phyloP scores from a whole-genome alignment of 2,888 invertebrate genomes.

The Malthinus seriepunctatus region DNA sequence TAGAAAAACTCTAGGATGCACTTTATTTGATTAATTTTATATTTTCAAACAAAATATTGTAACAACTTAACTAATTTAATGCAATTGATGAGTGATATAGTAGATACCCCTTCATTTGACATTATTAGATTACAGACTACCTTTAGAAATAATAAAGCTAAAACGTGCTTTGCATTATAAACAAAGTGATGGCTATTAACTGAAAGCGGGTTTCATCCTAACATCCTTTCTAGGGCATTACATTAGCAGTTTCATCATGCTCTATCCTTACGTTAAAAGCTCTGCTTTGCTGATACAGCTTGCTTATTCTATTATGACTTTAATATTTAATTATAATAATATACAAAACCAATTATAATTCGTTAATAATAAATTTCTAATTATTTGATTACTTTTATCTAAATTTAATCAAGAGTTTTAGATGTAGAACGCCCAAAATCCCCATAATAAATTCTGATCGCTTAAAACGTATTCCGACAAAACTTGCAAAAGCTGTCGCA shows the following conservation, averaged over 20 bases:
- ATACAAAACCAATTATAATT: too few species aligned
- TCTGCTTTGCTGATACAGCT: conserved; percentile 22
- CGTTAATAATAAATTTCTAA: too few species aligned
- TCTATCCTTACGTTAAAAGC: conserved; percentile 27
- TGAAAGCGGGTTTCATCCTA: conserved; percentile 25
- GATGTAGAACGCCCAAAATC: too few species aligned
- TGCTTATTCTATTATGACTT: conserved; percentile 23
- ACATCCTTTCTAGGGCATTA: conserved; percentile 26
- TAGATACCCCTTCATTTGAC: conserved; percentile 23
- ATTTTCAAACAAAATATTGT: too few species aligned
- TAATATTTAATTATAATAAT: conserved; percentile 9
- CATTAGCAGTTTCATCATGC: conserved; percentile 31
- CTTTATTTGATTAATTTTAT: too few species aligned
- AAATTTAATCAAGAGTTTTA: too few species aligned
- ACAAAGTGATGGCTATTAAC: conserved; percentile 27
- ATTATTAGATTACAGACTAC: conserved; percentile 28
- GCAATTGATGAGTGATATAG: conserved; percentile 12
- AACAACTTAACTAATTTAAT: conserved; percentile 7
- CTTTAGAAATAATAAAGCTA: conserved; percentile 29
- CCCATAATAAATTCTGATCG: too few species aligned
- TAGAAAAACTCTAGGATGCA: too few species aligned
- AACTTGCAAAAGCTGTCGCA: too few species aligned
- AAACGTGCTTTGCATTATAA: conserved; percentile 27
- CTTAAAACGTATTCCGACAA: too few species aligned
- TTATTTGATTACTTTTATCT: too few species aligned